Conservation (phyloP, 2,113 vertebrate genomes). For the Phodopus roborovskii region DNA sequence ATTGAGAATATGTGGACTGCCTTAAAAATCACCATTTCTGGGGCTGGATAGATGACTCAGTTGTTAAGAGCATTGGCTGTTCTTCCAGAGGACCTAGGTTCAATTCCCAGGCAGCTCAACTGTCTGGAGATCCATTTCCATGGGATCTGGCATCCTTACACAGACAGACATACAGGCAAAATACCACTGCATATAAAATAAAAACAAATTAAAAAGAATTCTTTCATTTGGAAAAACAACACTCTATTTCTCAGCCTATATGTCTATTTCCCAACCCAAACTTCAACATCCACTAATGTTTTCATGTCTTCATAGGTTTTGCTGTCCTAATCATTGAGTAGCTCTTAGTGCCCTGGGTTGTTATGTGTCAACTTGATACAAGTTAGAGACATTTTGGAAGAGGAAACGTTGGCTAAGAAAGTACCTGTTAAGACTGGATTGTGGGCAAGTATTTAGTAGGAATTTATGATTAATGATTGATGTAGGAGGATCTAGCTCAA, state of each 20-base stretch:
- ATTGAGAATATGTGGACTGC: not conserved
- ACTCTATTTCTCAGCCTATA: not conserved
- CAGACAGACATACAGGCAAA: too few relatives aligned
- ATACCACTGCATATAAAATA: too few relatives aligned
- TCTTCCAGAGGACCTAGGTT: too few relatives aligned
- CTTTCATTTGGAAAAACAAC: too few relatives aligned
- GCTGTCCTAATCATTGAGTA: not conserved
- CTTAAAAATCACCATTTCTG: not conserved
- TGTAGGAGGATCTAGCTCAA: not conserved
- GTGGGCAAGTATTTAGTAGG: not conserved
- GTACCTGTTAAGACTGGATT: not conserved
- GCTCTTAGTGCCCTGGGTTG: too few relatives aligned
- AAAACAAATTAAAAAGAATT: too few relatives aligned
- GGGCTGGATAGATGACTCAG: too few relatives aligned
- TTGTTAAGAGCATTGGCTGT: too few relatives aligned
- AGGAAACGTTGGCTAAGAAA: not conserved
- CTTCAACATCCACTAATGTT: not conserved
- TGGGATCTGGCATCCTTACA: too few relatives aligned
- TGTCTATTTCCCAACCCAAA: not conserved
- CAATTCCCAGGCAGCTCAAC: too few relatives aligned
- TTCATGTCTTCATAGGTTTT: not conserved
- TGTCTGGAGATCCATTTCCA: too few relatives aligned
- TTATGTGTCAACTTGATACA: not conserved
- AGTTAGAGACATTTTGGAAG: not conserved
- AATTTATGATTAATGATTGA: not conserved